Evolutionary conservation across 2,888 invertebrate species (phyloP), one percentile per base, ranked within the genome.

Genomic region (Notodonta dromedarius): DNA sequence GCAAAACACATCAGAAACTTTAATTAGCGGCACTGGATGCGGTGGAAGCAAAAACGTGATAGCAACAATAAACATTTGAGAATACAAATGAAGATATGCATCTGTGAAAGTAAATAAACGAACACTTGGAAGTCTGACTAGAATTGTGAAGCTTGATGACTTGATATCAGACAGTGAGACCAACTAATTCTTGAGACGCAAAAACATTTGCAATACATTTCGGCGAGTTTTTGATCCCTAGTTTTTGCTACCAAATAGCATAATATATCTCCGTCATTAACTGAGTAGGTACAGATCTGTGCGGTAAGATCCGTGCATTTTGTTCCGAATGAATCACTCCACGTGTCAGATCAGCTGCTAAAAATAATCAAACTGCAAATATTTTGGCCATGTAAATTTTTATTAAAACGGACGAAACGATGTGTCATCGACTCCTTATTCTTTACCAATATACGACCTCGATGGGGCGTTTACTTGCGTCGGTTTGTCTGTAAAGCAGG

Each of bases 401-500:
- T 13, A 40, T 73, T 77, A 82, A 80, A 68, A 79, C 71, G 73
- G 74, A 67, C 68, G 63, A 69, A 71, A 65, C 73, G 79, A 76
- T 85, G 87, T 86, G 87, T 88, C 89, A 89, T 87, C 85, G 82
- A 80, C 83, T 58, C 14, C 55, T 48, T 66, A 50, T 58, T 53
- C 53, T 56, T 58, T 48, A 61, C 39, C 54, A 69, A 80, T 84
- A 71, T 74, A 72, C 63, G 69, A 79, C 76, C 71, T 78, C 74
- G 67, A 62, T 76, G 79, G 72, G 77, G 73, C 73, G 77, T 80
- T 79, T 76, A 78, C 73, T 70, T 68, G 57, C 32, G 48, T 66
- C 73, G 77, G 78, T 69, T 73, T 73, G 75, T 78, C 78, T 83
- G 77, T 82, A 71, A 79, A 79, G 86, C 91, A 92, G 92, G 92